Base-by-base conservation (phyloP, 2,113 vertebrate species). In the Uropsilus gracilis region DNA sequence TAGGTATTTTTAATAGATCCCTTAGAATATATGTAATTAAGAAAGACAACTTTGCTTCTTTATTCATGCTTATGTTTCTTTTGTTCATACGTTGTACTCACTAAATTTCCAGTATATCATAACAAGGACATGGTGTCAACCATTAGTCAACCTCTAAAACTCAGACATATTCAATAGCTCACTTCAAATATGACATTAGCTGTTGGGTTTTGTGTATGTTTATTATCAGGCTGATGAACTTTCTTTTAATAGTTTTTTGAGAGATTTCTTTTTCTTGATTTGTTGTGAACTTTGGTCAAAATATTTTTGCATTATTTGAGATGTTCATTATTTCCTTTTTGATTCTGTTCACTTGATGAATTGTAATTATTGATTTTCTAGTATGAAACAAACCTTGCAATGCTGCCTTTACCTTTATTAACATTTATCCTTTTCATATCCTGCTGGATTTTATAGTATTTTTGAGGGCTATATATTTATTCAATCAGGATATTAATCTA, bases 331-430 rank as follows among this genome's bases (percentile, higher is more conserved):
- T 80, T 77, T 89, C 34, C 30, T 63, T 37, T 95, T 77, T 84
- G 71, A 82, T 86, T 77, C 68, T 77, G 26, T 55, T 69, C 37
- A 44, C 72, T 28, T 86, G 63, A 82, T 90, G 30, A 91, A 86
- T 92, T 77, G 34, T 4, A 86, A 53, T 55, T 71, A 57, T 66
- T 39, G 46, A 88, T 72, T 86, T 85, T 34, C 86, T 81, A 69
- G 64, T 1, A 8, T 61, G 66, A 88, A 55, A 53, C 12, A n/a
- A 39, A 76, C 64, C 24, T 76, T 77, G 32, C 22, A 89, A 77
- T 53, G 37, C 53, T 24, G 18, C 50, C 53, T 22, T 72, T 53
- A 88, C 17, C 32, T 24, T 87, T 87, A 42, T 46, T 73, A 94
- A 72, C 24, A 72, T 61, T 77, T 95, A 66, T 78, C 48, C 26